phyloP scores from a whole-genome alignment of 2,888 invertebrate genomes.

The Lathronympha strigana region DNA sequence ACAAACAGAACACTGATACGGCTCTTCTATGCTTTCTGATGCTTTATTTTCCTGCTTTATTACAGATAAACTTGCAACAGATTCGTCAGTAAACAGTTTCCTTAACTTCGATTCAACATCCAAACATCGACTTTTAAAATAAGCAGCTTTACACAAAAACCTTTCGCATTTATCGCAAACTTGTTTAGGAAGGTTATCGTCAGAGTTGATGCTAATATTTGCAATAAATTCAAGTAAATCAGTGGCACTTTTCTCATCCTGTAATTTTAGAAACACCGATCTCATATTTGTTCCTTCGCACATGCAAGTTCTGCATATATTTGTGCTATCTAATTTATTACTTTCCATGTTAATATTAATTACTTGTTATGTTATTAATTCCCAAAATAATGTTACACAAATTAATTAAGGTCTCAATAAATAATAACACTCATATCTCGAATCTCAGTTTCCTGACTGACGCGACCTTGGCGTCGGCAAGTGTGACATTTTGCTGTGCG shows the following conservation, averaged over 20 bases:
- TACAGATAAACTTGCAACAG: not conserved
- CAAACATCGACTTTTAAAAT: slow-evolving; percentile 68
- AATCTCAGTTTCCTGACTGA: not conserved
- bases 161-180: slow-evolving; percentile 67
- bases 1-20: slow-evolving; percentile 49
- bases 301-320: slow-evolving; percentile 68
- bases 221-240: slow-evolving; percentile 63
- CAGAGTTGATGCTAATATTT: slow-evolving; percentile 60
- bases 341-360: slow-evolving; percentile 15
- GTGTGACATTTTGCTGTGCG: slow-evolving; percentile 1
- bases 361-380: not conserved
- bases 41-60: slow-evolving; percentile 42
- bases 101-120: slow-evolving; percentile 63
- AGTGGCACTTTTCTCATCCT: slow-evolving; percentile 55
- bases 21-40: slow-evolving; percentile 29
- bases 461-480: slow-evolving; percentile 35
- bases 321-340: slow-evolving; percentile 45
- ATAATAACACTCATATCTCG: not conserved
- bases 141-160: slow-evolving; percentile 61
- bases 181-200: slow-evolving; percentile 66
- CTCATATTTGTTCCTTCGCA: slow-evolving; percentile 57
- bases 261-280: slow-evolving; percentile 57
- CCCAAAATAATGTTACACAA: not conserved
- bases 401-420: not conserved
- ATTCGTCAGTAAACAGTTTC: slow-evolving; percentile 49